Evolutionary conservation across 2,797 vertebrate genomes (phyloP).

Genomic region (Danio kyathit): DNA sequence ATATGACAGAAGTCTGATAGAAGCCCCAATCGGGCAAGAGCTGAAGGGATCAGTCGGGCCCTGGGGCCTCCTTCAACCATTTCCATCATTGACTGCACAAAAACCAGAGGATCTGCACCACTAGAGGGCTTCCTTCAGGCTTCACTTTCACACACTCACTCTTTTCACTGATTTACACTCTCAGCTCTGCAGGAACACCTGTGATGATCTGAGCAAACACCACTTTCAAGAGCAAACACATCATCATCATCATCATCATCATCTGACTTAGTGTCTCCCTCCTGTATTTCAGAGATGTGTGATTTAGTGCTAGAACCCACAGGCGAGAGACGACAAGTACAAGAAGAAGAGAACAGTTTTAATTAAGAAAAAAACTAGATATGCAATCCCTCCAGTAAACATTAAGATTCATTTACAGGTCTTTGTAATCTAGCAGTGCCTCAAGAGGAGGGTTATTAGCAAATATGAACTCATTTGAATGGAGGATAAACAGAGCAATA

Average conservation of each 20-base stretch:
- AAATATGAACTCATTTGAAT: background rate
- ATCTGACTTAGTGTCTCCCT: constrained; percentile 16
- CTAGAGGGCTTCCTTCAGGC: constrained; percentile 37
- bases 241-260: background rate
- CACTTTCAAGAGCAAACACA: constrained; percentile 7
- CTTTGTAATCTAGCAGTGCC: constrained; percentile 2
- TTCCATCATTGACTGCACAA: constrained; percentile 12
- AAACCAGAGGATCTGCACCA: constrained; percentile 11
- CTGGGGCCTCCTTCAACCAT: constrained; percentile 8
- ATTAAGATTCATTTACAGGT: background rate
- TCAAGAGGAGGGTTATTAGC: background rate
- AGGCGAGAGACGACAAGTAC: background rate
- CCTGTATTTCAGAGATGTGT: constrained; percentile 14
- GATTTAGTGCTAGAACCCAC: background rate
- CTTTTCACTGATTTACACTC: background rate
- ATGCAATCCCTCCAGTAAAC: background rate
- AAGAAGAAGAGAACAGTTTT: constrained; percentile 7
- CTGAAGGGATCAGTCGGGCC: constrained; percentile 24
- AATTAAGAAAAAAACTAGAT: constrained; percentile 17
- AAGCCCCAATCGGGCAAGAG: constrained; percentile 20
- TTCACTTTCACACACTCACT: background rate
- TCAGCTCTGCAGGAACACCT: constrained; percentile 9
- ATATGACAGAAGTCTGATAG: constrained; percentile 2
- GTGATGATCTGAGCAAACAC: constrained; percentile 9
- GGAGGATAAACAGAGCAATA: background rate